Percentiles rank a stretch among this genome's conserved stretches.
Evolutionary conservation across 37 sponge, comb jelly and placozoan species (phyloP).

Genomic region (Corticium candelabrum): DNA sequence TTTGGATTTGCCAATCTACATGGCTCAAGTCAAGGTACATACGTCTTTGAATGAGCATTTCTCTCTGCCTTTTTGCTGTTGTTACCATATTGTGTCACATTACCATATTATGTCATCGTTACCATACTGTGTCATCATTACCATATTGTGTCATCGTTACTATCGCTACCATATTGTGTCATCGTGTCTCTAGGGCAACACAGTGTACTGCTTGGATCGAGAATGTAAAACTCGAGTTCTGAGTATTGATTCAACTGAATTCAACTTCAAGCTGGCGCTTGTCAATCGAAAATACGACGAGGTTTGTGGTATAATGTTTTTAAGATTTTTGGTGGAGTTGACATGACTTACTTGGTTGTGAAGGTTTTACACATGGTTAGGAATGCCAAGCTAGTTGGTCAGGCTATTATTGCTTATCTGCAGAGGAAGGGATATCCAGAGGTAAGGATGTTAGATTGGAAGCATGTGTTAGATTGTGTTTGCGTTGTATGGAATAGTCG

Average conservation of each 20-base stretch:
- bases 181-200: conserved; percentile 47
- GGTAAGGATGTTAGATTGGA: conserved; percentile 20
- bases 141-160: not conserved
- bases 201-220: conserved; percentile 89
- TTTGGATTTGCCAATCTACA: conserved; percentile 92
- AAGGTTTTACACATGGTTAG: conserved; percentile 97
- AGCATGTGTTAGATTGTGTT: not conserved
- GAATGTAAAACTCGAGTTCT: conserved; percentile 76
- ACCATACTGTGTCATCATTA: conserved; percentile 5
- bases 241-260: conserved; percentile 87
- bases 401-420: conserved; percentile 92
- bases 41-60: too few species aligned
- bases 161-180: too few species aligned
- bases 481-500: not conserved
- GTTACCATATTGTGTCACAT: not conserved
- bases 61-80: too few species aligned
- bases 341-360: too few species aligned
- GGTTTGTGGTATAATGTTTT: conserved; percentile 40
- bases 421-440: conserved; percentile 98
- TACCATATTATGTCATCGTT: conserved; percentile 6
- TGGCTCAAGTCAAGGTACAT: conserved; percentile 60
- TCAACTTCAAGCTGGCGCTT: conserved; percentile 94
- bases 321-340: too few species aligned
- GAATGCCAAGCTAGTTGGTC: conserved; percentile 82
- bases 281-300: conserved; percentile 90